Percentiles rank a stretch among this genome's conserved stretches.
Conservation (phyloP, 2,113 vertebrate species). For the Malaclemys terrapin region DNA sequence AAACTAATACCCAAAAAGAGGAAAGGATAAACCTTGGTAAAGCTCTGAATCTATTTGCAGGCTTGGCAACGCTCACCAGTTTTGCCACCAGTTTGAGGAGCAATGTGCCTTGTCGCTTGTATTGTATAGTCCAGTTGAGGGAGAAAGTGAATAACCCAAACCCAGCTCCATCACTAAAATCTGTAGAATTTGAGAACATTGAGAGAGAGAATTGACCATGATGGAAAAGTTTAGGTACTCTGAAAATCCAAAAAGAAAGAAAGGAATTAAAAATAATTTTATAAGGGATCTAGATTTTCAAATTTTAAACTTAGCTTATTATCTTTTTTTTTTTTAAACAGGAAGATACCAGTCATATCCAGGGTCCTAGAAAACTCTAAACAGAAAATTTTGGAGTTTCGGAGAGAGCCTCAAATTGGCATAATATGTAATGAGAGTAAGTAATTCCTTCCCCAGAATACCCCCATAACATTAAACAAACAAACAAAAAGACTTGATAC, state of each 20-base stretch:
- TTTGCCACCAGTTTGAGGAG: background rate
- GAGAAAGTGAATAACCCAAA: background rate
- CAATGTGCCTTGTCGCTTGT: background rate
- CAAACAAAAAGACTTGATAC: background rate
- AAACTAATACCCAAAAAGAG: background rate
- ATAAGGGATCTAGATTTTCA: too few species aligned
- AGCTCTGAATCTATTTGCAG: background rate
- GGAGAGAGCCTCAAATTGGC: background rate
- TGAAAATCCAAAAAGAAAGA: too few species aligned
- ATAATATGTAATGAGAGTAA: background rate
- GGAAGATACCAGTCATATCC: background rate
- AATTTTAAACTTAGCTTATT: background rate
- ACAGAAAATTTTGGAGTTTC: background rate
- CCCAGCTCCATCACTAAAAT: background rate
- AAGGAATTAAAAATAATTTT: too few species aligned
- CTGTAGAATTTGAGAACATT: background rate
- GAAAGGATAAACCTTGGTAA: background rate
- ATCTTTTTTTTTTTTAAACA: background rate
- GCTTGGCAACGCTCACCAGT: background rate
- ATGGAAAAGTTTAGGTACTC: too few species aligned
- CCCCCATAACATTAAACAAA: background rate
- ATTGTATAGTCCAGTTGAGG: background rate
- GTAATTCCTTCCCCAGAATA: background rate
- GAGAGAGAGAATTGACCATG: too few species aligned
- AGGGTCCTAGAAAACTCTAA: background rate